Percentiles rank a stretch among this genome's conserved stretches.
Evolutionary conservation across 1,140 invertebrate species (phyloP).

Genomic region (Drosophila chauvacae): DNA sequence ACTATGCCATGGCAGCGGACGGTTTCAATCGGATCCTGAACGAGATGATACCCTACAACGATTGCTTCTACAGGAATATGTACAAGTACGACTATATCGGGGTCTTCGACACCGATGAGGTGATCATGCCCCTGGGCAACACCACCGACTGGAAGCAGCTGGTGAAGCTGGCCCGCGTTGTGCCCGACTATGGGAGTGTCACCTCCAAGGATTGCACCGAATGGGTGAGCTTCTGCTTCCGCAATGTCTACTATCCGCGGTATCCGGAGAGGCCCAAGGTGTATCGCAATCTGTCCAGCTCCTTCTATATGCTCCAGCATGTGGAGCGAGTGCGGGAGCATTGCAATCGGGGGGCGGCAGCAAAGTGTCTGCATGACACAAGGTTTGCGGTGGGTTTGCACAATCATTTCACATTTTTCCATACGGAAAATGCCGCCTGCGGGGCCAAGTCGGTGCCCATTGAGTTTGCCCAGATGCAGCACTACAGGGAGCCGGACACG

Average conservation of each 20-base stretch:
- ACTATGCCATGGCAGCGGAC: constrained; percentile 83
- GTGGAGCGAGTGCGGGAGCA: constrained; percentile 64
- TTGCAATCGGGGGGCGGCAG: constrained; percentile 44
- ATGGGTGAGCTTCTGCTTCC: constrained; percentile 70
- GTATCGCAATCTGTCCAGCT: constrained; percentile 57
- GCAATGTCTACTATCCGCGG: constrained; percentile 65
- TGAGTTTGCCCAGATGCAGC: constrained; percentile 64
- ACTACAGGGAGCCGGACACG: constrained; percentile 68
- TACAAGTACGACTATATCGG: constrained; percentile 91
- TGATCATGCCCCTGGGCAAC: constrained; percentile 88
- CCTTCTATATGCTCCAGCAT: constrained; percentile 78
- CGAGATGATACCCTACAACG: constrained; percentile 93
- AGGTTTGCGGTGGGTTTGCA: constrained; percentile 53
- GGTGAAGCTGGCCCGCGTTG: constrained; percentile 40
- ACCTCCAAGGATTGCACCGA: constrained; percentile 28
- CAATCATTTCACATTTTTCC: constrained; percentile 66
- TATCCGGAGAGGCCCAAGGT: constrained; percentile 59
- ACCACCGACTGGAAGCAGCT: constrained; percentile 85
- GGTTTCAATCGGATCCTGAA: constrained; percentile 86
- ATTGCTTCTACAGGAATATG: constrained; percentile 92
- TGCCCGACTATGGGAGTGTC: constrained; percentile 42
- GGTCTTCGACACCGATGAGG: constrained; percentile 91
- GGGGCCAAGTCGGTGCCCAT: constrained; percentile 59
- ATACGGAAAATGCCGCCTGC: constrained; percentile 41
- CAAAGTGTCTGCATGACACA: constrained; percentile 72